Conservation (phyloP, 2,888 invertebrate genomes). For the Cosmopolites sordidus region DNA sequence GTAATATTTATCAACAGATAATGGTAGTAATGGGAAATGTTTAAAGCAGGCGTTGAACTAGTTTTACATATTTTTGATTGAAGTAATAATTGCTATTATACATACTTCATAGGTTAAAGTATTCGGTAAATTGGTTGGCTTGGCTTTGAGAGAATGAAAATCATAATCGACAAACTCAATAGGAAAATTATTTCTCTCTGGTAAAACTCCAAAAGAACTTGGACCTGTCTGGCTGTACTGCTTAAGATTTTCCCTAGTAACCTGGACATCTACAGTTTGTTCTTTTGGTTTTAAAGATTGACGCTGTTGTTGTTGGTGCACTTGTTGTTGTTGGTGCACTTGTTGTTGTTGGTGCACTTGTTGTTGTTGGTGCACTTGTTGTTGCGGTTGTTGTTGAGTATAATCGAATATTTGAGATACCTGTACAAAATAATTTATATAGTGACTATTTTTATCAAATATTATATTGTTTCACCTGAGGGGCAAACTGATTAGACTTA, state of each 20-base stretch:
- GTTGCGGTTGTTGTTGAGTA: background rate
- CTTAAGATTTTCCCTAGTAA: conserved; percentile 47
- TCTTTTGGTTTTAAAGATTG: conserved; percentile 16
- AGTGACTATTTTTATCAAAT: background rate
- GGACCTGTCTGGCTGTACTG: conserved; percentile 36
- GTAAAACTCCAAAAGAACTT: conserved; percentile 12
- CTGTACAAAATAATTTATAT: conserved; percentile 25
- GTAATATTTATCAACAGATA: too few species aligned
- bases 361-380: background rate
- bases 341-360: background rate
- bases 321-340: conserved; percentile 2
- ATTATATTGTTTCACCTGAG: conserved; percentile 35
- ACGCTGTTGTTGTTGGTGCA: background rate
- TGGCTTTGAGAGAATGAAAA: conserved; percentile 27
- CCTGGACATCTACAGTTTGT: conserved; percentile 41
- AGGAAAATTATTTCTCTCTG: conserved; percentile 15
- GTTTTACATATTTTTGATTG: too few species aligned
- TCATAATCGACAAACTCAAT: conserved; percentile 36
- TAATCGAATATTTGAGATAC: conserved; percentile 41
- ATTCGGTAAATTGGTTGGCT: conserved; percentile 9
- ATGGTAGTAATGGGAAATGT: too few species aligned
- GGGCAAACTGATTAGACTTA: conserved; percentile 32
- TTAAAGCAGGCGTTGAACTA: too few species aligned
- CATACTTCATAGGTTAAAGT: conserved; percentile 24
- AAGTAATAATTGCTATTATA: background rate